A percentile compares a stretch with the other conserved stretches of the same genome.
Conservation (phyloP, 64 coral and sea anemone genomes). For the Anthopleura sola region DNA sequence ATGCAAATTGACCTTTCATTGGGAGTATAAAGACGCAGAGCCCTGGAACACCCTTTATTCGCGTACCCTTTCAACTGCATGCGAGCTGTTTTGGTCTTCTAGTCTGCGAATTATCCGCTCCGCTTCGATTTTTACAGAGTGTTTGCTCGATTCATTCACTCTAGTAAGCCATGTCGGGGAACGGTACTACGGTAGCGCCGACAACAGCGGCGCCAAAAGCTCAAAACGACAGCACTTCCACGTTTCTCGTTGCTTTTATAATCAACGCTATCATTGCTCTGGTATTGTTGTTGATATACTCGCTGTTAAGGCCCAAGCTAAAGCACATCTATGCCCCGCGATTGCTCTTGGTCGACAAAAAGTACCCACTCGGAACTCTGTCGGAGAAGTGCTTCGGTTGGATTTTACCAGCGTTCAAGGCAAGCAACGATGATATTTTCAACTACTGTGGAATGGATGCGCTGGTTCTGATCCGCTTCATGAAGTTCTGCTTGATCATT, state of each 20-base stretch:
- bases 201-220: background rate
- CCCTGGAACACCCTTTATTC: constrained; percentile 11
- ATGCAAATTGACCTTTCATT: constrained; percentile 21
- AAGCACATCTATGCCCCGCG: constrained; percentile 53
- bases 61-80: background rate
- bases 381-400: constrained; percentile 36
- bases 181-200: background rate
- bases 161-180: background rate
- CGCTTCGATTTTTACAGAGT: background rate
- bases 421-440: constrained; percentile 55
- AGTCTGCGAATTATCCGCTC: background rate
- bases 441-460: constrained; percentile 54
- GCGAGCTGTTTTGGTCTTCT: background rate
- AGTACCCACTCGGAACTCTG: constrained; percentile 43
- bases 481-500: constrained; percentile 41
- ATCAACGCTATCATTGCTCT: constrained; percentile 40
- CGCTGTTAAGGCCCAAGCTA: constrained; percentile 37
- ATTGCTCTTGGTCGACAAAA: constrained; percentile 42
- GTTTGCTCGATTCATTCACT: background rate
- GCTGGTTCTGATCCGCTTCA: constrained; percentile 59
- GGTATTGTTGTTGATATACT: constrained; percentile 29
- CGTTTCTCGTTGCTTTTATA: constrained; percentile 31
- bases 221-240: constrained; percentile 26
- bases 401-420: constrained; percentile 55
- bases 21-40: background rate